Conservation (phyloP, 2,113 vertebrate genomes). For the Pan troglodytes region DNA sequence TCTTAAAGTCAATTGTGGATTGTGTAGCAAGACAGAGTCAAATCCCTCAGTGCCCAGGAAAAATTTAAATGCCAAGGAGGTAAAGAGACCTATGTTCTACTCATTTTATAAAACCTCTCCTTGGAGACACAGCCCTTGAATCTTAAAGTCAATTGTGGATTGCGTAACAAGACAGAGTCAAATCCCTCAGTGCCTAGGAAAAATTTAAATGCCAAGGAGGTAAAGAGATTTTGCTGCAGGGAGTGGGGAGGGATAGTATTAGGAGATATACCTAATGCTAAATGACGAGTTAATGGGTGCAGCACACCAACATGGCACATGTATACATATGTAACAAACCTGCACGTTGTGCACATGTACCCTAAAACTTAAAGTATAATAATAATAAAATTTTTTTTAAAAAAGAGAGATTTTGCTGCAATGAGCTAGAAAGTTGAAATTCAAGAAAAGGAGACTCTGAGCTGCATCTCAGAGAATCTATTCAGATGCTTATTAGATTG, state of each 20-base stretch:
- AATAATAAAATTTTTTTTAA: too few relatives aligned
- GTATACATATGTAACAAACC: too few relatives aligned
- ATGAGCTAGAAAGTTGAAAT: slow-evolving; percentile 11
- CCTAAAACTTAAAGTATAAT: too few relatives aligned
- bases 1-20: slow-evolving; percentile 42
- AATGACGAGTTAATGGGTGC: too few relatives aligned
- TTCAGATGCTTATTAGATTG: slow-evolving; percentile 44
- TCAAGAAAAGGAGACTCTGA: background rate
- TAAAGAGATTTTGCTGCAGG: background rate
- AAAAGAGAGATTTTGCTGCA: background rate
- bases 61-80: background rate
- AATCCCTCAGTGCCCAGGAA: slow-evolving; percentile 23
- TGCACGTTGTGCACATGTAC: too few relatives aligned
- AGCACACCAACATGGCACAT: too few relatives aligned
- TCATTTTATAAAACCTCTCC: background rate
- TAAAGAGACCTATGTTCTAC: too few relatives aligned
- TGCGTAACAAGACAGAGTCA: slow-evolving; percentile 18
- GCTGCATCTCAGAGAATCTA: background rate
- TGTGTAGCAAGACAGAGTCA: slow-evolving; percentile 23
- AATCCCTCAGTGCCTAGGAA: slow-evolving; percentile 22
- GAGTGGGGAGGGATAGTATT: too few relatives aligned
- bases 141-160: slow-evolving; percentile 42
- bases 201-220: background rate
- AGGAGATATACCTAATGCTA: too few relatives aligned
- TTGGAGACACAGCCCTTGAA: slow-evolving; percentile 16